Conservation (phyloP, 1,140 invertebrate genomes). For the Drosophila insularis region DNA sequence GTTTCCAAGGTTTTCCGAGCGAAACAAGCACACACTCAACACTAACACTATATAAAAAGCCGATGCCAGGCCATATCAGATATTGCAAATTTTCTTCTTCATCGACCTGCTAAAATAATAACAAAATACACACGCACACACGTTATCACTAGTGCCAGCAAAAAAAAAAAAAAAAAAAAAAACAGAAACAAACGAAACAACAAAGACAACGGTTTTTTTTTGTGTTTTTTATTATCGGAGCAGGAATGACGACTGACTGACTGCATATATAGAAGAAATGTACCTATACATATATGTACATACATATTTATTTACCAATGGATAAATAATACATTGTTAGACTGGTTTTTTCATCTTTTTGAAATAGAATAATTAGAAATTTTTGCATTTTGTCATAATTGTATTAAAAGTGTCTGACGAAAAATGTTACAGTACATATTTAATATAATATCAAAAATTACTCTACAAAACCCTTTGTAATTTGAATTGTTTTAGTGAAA, state of each 20-base stretch:
- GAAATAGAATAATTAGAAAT: not conserved
- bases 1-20: slow-evolving; percentile 36
- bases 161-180: slow-evolving; percentile 19
- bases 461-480: too few relatives aligned
- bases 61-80: slow-evolving; percentile 23
- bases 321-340: not conserved
- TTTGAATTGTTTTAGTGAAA: too few relatives aligned
- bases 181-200: slow-evolving; percentile 22
- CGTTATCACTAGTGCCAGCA: slow-evolving; percentile 29
- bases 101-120: slow-evolving; percentile 30
- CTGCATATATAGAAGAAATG: slow-evolving; percentile 10
- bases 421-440: too few relatives aligned
- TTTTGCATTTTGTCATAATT: not conserved
- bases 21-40: slow-evolving; percentile 28
- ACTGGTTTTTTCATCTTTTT: not conserved
- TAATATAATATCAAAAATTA: too few relatives aligned
- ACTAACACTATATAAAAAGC: not conserved
- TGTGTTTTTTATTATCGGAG: slow-evolving; percentile 10
- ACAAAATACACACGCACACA: slow-evolving; percentile 6
- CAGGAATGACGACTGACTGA: slow-evolving; percentile 8
- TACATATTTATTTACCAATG: slow-evolving; percentile 13
- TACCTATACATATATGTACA: slow-evolving; percentile 5
- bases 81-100: slow-evolving; percentile 47
- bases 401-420: not conserved
- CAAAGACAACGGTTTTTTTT: slow-evolving; percentile 31